Evolutionary conservation across 2,113 vertebrate genomes (phyloP).

Genomic region (Sorex araneus): DNA sequence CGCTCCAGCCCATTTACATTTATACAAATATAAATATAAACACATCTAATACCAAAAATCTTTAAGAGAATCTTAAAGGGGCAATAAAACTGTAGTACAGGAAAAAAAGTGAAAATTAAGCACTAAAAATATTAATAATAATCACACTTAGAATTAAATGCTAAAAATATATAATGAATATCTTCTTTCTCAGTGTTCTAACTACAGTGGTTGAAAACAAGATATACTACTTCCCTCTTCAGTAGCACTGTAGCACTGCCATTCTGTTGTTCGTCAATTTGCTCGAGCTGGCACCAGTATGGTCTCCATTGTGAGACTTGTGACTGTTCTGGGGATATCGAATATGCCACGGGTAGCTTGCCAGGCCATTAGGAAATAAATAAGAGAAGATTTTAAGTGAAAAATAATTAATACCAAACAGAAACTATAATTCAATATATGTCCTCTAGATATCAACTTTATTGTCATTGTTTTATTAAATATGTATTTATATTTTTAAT

Average conservation of each 20-base stretch:
- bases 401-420: slow-evolving; percentile 3
- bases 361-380: neutral
- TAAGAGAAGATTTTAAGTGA: neutral
- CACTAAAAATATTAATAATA: neutral
- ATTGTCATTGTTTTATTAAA: neutral
- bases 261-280: no score
- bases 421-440: neutral
- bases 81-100: neutral
- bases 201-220: neutral
- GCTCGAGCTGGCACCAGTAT: no score
- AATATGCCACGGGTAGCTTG: no score
- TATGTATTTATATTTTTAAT: neutral
- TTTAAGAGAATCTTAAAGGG: neutral
- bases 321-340: no score
- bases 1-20: no score
- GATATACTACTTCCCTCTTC: neutral
- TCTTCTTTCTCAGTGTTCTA: neutral
- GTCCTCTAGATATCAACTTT: no score
- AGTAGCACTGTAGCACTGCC: no score
- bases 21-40: neutral
- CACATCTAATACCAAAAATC: neutral
- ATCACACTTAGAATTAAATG: neutral
- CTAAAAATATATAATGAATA: neutral
- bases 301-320: no score
- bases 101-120: neutral